Percentiles rank a stretch among this genome's conserved stretches.
Evolutionary conservation across 2,797 vertebrate species (phyloP).

Genomic region (Poeciliopsis turneri): DNA sequence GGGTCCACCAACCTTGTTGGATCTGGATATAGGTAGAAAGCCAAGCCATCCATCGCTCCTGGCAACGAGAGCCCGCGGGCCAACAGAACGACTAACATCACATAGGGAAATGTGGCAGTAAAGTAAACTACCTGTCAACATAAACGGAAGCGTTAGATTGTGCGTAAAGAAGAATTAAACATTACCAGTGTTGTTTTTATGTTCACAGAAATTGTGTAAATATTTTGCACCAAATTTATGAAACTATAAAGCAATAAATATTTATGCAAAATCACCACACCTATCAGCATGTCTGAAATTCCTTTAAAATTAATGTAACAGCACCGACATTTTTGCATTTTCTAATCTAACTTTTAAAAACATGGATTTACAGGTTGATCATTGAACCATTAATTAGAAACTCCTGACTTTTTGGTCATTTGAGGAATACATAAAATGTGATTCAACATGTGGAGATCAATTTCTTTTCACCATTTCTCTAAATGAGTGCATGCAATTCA

Average conservation of each 20-base stretch:
- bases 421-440: not conserved
- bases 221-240: not conserved
- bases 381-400: not conserved
- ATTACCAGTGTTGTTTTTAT: not conserved
- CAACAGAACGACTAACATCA: constrained; percentile 89
- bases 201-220: not conserved
- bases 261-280: not conserved
- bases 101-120: constrained; percentile 90
- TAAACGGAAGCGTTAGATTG: constrained; percentile 1
- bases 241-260: not conserved
- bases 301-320: not conserved
- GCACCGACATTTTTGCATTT: not conserved
- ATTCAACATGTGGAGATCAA: not conserved
- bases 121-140: constrained; percentile 85
- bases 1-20: constrained; percentile 87
- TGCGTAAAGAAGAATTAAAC: not conserved
- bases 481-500: not conserved
- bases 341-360: not conserved
- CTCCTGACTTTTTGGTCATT: not conserved
- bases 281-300: not conserved
- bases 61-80: constrained; percentile 88
- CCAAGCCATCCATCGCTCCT: constrained; percentile 85
- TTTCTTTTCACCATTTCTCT: not conserved
- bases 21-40: constrained; percentile 92
- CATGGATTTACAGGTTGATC: not conserved